phyloP scores from a whole-genome alignment of 2,797 vertebrate genomes.

The Trachops cirrhosus region DNA sequence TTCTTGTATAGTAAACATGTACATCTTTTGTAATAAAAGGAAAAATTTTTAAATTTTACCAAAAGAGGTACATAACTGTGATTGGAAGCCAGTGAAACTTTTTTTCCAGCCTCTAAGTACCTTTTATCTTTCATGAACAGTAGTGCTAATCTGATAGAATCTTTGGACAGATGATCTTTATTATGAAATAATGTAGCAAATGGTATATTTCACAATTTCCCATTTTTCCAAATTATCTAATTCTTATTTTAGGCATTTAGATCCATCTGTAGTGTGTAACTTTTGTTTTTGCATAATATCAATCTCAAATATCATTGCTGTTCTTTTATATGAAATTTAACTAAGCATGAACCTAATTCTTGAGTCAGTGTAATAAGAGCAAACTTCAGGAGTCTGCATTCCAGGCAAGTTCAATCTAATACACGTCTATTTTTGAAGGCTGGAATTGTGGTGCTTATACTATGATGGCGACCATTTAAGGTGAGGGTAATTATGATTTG shows the following conservation, averaged over 20 bases:
- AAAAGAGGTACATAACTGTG: not conserved
- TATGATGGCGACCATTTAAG: not conserved
- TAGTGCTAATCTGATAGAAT: not conserved
- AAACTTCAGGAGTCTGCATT: not conserved
- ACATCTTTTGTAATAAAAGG: conserved; percentile 18
- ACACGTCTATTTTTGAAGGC: not conserved
- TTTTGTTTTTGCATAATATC: not conserved
- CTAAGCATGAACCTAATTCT: not conserved
- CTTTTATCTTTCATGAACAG: not conserved
- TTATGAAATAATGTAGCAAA: not conserved
- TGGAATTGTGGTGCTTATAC: not conserved
- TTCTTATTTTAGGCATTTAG: not conserved
- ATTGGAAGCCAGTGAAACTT: conserved; percentile 33
- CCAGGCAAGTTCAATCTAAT: not conserved
- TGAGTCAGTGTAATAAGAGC: not conserved
- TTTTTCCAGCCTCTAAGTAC: not conserved
- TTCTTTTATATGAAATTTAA: conserved; percentile 24
- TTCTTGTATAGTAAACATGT: not conserved
- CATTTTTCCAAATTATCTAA: not conserved
- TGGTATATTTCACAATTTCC: not conserved
- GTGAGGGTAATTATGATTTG: not conserved
- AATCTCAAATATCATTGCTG: not conserved
- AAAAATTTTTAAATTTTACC: conserved; percentile 40
- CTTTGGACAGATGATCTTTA: not conserved
- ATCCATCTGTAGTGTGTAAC: not conserved